Evolutionary conservation across 1,140 invertebrate species (phyloP).

Genomic region (Artemia franciscana): DNA sequence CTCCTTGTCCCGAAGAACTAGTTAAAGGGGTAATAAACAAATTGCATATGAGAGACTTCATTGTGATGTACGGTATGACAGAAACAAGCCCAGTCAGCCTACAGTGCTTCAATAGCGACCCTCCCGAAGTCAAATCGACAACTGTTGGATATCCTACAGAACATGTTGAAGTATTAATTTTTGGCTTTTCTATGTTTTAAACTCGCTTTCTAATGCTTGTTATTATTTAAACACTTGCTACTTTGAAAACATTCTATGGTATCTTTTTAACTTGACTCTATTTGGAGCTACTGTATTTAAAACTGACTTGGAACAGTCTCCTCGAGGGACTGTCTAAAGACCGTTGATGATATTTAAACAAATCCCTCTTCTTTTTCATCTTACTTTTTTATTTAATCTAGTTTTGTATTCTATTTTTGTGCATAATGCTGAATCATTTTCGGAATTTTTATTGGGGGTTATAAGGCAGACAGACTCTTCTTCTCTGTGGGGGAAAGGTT

Average conservation of each 20-base stretch:
- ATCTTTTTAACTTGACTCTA: conserved; percentile 7
- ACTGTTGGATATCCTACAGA: conserved; percentile 54
- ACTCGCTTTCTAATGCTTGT: conserved; percentile 3
- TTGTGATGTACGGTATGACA: conserved; percentile 56
- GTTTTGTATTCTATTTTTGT: too few species aligned
- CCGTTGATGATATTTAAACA: too few species aligned
- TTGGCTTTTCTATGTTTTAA: background rate
- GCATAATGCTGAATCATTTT: too few species aligned
- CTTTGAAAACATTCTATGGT: too few species aligned
- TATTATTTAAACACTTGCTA: too few species aligned
- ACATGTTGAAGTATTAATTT: conserved; percentile 47
- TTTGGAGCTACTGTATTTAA: background rate
- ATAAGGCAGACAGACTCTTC: too few species aligned
- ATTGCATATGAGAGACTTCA: conserved; percentile 16
- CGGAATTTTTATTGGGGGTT: too few species aligned
- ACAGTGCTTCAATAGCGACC: conserved; percentile 36
- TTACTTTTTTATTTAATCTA: too few species aligned
- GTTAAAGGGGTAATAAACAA: conserved; percentile 32
- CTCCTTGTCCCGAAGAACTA: conserved; percentile 44
- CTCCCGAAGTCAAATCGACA: conserved; percentile 33
- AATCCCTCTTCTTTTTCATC: too few species aligned
- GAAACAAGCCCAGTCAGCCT: conserved; percentile 56
- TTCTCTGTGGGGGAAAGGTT: too few species aligned
- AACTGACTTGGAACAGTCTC: too few species aligned
- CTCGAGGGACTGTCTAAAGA: too few species aligned